These are phyloP conservation scores for Chromis chromis DNA, from an alignment of 2,797 vertebrate genomes.

Conservation along the genomic window DNA sequence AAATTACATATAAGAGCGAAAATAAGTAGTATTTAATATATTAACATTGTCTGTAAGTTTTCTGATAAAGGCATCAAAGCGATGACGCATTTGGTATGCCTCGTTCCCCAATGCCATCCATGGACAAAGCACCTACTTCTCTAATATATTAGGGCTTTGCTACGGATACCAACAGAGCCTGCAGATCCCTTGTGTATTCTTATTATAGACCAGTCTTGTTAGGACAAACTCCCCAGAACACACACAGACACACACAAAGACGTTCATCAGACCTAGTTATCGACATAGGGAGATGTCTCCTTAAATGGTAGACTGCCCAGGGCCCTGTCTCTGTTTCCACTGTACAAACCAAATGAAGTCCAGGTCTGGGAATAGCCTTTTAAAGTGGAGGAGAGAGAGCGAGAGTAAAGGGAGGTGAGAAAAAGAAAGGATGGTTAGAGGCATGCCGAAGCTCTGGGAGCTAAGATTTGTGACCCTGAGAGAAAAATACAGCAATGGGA, in stretches of 20 bases:
- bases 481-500: slow-evolving; percentile 8
- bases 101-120: slow-evolving; percentile 28
- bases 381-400: slow-evolving; percentile 53
- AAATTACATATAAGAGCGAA: neutral
- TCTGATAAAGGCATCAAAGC: slow-evolving; percentile 23
- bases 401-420: slow-evolving; percentile 42
- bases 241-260: slow-evolving; percentile 9
- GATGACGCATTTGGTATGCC: slow-evolving; percentile 22
- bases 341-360: slow-evolving; percentile 68
- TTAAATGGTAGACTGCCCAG: slow-evolving; percentile 82
- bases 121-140: slow-evolving; percentile 30
- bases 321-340: slow-evolving; percentile 73
- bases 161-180: slow-evolving; percentile 52
- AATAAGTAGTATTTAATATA: neutral
- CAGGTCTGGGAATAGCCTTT: slow-evolving; percentile 72
- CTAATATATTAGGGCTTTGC: slow-evolving; percentile 50
- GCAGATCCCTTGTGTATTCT: slow-evolving; percentile 58
- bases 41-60: neutral
- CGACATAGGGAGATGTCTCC: slow-evolving; percentile 79
- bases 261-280: slow-evolving; percentile 74
- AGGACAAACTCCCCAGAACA: slow-evolving; percentile 35
- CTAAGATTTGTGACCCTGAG: slow-evolving; percentile 3
- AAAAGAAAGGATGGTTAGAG: slow-evolving; percentile 1
- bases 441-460: neutral
- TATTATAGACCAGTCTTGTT: slow-evolving; percentile 60